Percentiles rank a stretch among this genome's conserved stretches.
These are phyloP conservation scores for Bilobella aurantiaca DNA, from an alignment of 1,140 invertebrate species.

Conservation along the genomic window DNA sequence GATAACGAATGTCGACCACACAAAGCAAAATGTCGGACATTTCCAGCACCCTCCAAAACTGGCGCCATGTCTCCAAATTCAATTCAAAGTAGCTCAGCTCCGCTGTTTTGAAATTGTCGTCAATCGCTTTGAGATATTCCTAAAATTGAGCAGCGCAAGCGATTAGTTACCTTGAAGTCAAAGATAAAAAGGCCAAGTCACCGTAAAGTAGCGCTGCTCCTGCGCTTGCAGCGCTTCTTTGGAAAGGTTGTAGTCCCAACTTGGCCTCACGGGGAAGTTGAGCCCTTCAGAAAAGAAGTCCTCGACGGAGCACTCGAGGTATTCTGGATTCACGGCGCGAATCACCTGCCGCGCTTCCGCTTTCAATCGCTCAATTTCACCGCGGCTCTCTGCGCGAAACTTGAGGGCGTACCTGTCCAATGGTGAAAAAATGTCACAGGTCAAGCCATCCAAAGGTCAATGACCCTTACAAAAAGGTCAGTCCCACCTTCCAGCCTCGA, in stretches of 20 bases:
- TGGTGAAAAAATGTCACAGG: not conserved
- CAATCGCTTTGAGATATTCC: slow-evolving; percentile 51
- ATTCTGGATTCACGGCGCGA: slow-evolving; percentile 44
- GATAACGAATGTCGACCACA: slow-evolving; percentile 72
- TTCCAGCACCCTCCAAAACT: slow-evolving; percentile 82
- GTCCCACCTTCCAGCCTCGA: slow-evolving; percentile 1
- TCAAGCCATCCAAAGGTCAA: not conserved
- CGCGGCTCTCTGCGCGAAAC: slow-evolving; percentile 60
- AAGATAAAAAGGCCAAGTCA: slow-evolving; percentile 5
- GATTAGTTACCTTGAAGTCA: slow-evolving; percentile 8
- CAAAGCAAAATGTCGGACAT: slow-evolving; percentile 77
- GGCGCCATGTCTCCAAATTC: slow-evolving; percentile 86
- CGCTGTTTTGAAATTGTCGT: slow-evolving; percentile 41
- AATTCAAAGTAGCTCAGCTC: slow-evolving; percentile 69
- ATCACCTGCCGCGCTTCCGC: slow-evolving; percentile 50
- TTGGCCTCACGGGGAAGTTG: slow-evolving; percentile 69
- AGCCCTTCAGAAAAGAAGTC: slow-evolving; percentile 61
- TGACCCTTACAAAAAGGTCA: not conserved
- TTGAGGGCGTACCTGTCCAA: slow-evolving; percentile 54
- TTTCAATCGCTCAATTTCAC: slow-evolving; percentile 54
- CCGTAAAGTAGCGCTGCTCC: slow-evolving; percentile 61
- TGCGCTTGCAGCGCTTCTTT: slow-evolving; percentile 58
- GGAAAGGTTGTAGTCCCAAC: slow-evolving; percentile 63
- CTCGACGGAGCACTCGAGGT: slow-evolving; percentile 58
- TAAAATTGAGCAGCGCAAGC: slow-evolving; percentile 35